These are phyloP conservation scores for Scaptomyza reducta DNA, from an alignment of 2,888 invertebrate genomes.

Conservation along the genomic window DNA sequence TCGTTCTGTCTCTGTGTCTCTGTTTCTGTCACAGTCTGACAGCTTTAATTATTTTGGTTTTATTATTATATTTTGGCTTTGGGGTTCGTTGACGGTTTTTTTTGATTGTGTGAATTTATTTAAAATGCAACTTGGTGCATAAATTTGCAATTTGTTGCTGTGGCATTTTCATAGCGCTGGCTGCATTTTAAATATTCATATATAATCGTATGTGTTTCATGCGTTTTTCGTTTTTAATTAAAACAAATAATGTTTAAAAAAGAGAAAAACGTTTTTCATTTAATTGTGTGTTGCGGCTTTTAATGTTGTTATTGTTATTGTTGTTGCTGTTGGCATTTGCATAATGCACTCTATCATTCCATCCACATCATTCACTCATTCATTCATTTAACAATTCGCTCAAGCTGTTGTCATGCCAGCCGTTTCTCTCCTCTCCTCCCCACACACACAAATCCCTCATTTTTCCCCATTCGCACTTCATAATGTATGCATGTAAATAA, in stretches of 20 bases:
- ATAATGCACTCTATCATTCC: conserved; percentile 49
- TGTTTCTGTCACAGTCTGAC: conserved; percentile 14
- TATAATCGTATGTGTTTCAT: background rate
- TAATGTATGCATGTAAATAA: conserved; percentile 49
- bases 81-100: conserved; percentile 64
- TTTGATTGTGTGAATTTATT: conserved; percentile 36
- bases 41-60: background rate
- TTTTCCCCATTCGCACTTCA: background rate
- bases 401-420: conserved; percentile 53
- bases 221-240: conserved; percentile 28
- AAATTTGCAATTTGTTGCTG: conserved; percentile 43
- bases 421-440: conserved; percentile 1
- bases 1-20: conserved; percentile 1
- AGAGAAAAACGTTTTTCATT: conserved; percentile 8
- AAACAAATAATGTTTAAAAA: conserved; percentile 31
- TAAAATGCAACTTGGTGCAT: conserved; percentile 66
- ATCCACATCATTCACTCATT: conserved; percentile 17
- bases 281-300: conserved; percentile 3
- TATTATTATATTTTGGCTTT: conserved; percentile 19
- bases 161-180: conserved; percentile 62
- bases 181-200: conserved; percentile 7
- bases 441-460: background rate
- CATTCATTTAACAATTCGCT: conserved; percentile 35
- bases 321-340: conserved; percentile 44
- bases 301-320: conserved; percentile 21